Percentiles rank a stretch among this genome's conserved stretches.
These are phyloP conservation scores for Adrianichthys oophorus DNA, from an alignment of 2,797 vertebrate genomes.

Conservation along the genomic window DNA sequence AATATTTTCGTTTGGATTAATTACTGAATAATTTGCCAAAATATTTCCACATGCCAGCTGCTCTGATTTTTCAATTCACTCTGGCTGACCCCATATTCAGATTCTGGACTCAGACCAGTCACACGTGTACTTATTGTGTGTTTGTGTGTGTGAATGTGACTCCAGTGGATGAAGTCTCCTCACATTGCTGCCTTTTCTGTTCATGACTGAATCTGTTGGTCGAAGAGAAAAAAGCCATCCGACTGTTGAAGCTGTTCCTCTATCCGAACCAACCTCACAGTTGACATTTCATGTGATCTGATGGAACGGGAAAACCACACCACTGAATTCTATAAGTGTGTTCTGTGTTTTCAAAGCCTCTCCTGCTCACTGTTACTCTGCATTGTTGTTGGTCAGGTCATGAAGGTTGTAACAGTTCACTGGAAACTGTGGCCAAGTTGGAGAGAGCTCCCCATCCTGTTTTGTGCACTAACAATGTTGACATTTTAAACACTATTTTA, in stretches of 20 bases:
- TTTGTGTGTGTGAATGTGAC: conserved; percentile 34
- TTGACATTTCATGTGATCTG: background rate
- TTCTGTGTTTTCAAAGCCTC: conserved; percentile 42
- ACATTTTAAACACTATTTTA: conserved; percentile 67
- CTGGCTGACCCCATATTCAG: conserved; percentile 37
- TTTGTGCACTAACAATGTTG: conserved; percentile 59
- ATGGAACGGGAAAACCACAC: background rate
- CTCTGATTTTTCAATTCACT: conserved; percentile 6
- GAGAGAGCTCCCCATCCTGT: conserved; percentile 29
- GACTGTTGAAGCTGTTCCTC: conserved; percentile 19
- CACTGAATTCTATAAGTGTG: conserved; percentile 19
- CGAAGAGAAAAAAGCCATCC: conserved; percentile 29
- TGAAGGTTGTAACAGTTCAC: conserved; percentile 22
- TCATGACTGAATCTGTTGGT: conserved; percentile 39
- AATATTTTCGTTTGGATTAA: too few relatives aligned
- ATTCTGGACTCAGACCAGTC: conserved; percentile 54
- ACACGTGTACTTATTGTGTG: conserved; percentile 17
- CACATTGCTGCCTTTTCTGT: conserved; percentile 63
- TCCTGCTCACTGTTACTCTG: conserved; percentile 17
- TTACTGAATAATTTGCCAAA: too few relatives aligned
- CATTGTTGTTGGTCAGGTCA: conserved; percentile 21
- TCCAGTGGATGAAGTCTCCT: conserved; percentile 43
- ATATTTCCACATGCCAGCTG: conserved; percentile 28
- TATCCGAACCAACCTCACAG: conserved; percentile 1
- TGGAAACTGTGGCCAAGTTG: conserved; percentile 27